Evolutionary conservation across 2,888 invertebrate species (phyloP), one percentile per base, ranked within the genome.

Genomic region (Synergus gifuensis): DNA sequence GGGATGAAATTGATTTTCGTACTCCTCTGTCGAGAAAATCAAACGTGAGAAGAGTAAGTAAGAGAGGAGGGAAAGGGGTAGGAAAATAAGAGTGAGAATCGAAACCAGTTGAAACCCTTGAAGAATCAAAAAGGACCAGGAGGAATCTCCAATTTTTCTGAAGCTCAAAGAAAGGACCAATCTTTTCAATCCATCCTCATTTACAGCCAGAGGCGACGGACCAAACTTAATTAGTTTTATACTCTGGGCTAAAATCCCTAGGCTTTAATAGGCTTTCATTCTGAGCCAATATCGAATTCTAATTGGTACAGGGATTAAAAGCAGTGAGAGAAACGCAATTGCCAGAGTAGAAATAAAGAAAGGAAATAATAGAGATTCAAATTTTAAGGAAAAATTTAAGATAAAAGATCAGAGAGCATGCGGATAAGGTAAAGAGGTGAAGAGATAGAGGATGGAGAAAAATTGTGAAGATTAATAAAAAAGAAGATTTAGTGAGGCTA

Each of bases 111-210:
- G 60, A 60, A 60, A 60, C 4, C 60, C 64, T 40, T 49, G 22
- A 8, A 69, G 77, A 67, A 62, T 42, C 77, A 63, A 76, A 69
- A 44, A 63, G 40, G 62, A 79, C 78, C 69, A 69, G 69, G 73
- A 69, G 36, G 49, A 60, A 22, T 62, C 40, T 63, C 69, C 67
- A 58, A 49, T 64, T 79, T 78, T 78, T 77, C 22, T 63, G 69
- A 36, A 42, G 49, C 36, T 54, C 54, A 73, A n/a, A 22, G 46
- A 46, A 79, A 76, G 42, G 77, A 77, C 77, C 79, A 77, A 77
- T 79, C 46, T 60, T 60, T 60, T 60, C 22, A 60, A 60, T 60
- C 22, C 60, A 60, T 60, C 22, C 60, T 60, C 22, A 60, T 60
- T 60, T 60, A n/a, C 9, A 60, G 60, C 60, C 22, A 60, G 60